Evolutionary conservation across 2,113 vertebrate species (phyloP).

Genomic region (Leptosomus discolor): DNA sequence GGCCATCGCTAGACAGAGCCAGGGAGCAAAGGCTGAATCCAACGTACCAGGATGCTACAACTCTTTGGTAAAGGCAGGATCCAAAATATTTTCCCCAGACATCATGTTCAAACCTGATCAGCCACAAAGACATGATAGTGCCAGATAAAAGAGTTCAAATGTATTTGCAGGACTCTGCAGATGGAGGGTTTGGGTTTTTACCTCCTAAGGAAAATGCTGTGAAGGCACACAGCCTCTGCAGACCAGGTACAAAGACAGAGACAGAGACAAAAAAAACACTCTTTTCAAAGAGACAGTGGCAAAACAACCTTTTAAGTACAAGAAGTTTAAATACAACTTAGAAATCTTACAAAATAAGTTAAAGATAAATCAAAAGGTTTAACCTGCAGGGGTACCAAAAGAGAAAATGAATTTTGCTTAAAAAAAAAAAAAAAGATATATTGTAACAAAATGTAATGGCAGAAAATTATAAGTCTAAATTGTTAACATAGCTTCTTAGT

Average conservation of each 20-base stretch:
- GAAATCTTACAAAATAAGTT: conserved; percentile 65
- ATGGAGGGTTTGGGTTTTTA: background rate
- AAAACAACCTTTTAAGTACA: conserved; percentile 47
- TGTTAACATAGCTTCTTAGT: conserved; percentile 69
- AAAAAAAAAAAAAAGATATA: conserved; percentile 26
- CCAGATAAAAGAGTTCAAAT: background rate
- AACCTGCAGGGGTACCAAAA: conserved; percentile 58
- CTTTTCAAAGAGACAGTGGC: background rate
- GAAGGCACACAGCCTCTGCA: background rate
- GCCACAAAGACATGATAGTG: background rate
- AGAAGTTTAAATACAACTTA: conserved; percentile 65
- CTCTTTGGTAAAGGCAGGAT: background rate
- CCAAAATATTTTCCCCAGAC: background rate
- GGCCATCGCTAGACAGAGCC: background rate
- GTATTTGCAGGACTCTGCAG: conserved; percentile 9
- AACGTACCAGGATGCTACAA: background rate
- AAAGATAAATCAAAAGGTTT: conserved; percentile 67
- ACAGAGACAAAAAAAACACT: background rate
- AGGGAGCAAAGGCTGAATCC: background rate
- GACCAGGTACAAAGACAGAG: background rate
- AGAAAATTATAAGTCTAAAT: conserved; percentile 75
- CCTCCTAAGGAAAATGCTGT: background rate
- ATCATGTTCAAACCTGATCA: background rate
- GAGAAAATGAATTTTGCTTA: conserved; percentile 70
- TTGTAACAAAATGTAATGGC: conserved; percentile 51